A percentile compares a stretch with the other conserved stretches of the same genome.
Evolutionary conservation across 2,797 vertebrate species (phyloP).

Genomic region (Typhlichthys eigenmanni): DNA sequence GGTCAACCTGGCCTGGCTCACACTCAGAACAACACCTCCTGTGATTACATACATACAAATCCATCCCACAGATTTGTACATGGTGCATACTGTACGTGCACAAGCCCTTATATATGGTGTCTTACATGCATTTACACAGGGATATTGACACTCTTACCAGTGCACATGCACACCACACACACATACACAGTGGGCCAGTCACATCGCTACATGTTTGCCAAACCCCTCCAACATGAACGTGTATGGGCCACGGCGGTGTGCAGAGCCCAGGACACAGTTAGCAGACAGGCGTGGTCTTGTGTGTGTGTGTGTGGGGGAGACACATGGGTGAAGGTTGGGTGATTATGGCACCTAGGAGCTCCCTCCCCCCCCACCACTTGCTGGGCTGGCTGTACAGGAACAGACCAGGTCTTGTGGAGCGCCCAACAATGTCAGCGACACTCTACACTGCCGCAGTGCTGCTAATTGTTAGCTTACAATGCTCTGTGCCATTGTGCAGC

Average conservation of each 20-base stretch:
- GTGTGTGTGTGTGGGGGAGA: constrained; percentile 31
- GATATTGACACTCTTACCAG: not conserved
- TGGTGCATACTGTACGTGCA: not conserved
- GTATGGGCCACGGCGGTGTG: constrained; percentile 54
- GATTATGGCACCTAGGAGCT: constrained; percentile 75
- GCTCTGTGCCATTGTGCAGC: constrained; percentile 81
- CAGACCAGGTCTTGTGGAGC: constrained; percentile 78
- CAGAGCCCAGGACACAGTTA: constrained; percentile 52
- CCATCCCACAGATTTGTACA: constrained; percentile 27
- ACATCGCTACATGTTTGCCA: constrained; percentile 37
- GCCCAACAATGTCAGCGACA: constrained; percentile 82
- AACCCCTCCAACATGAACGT: constrained; percentile 62
- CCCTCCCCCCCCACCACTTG: constrained; percentile 42
- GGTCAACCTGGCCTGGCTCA: constrained; percentile 37
- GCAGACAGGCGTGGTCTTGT: constrained; percentile 54
- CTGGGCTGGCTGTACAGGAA: constrained; percentile 72
- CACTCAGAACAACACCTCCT: constrained; percentile 10
- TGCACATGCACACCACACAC: constrained; percentile 40
- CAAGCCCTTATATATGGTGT: constrained; percentile 17
- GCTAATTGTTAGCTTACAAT: constrained; percentile 82
- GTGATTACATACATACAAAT: constrained; percentile 31
- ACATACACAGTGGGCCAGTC: constrained; percentile 35
- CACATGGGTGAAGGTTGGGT: constrained; percentile 59
- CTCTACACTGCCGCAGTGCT: constrained; percentile 80
- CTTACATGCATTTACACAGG: constrained; percentile 27